Percentiles rank a stretch among this genome's conserved stretches.
phyloP scores from a whole-genome alignment of 2,113 vertebrate species.

The Physeter macrocephalus region DNA sequence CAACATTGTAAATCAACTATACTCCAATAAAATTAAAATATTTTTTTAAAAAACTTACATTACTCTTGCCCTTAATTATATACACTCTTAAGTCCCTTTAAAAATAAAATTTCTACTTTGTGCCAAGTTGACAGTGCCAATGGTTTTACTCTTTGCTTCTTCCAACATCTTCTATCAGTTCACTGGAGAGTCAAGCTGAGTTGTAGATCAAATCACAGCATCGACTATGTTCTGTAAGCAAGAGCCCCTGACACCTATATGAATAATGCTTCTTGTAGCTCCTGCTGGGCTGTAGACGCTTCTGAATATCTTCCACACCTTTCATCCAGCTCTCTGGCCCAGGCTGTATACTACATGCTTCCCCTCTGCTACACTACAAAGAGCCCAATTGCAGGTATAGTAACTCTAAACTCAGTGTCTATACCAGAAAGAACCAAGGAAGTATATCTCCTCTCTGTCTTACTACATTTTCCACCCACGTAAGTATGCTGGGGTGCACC shows the following conservation, averaged over 20 bases:
- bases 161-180: conserved; percentile 3
- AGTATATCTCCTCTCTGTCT: neutral
- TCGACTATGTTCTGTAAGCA: neutral
- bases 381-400: neutral
- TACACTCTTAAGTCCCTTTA: neutral
- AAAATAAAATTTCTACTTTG: neutral
- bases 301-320: neutral
- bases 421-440: neutral
- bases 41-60: neutral
- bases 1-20: neutral
- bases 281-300: neutral
- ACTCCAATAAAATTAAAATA: neutral
- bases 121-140: neutral
- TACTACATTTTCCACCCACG: neutral
- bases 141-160: conserved; percentile 14
- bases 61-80: conserved; percentile 23
- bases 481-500: neutral
- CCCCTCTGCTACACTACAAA: neutral
- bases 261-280: neutral
- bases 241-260: neutral
- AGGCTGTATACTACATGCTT: neutral
- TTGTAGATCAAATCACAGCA: conserved; percentile 2
- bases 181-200: neutral
- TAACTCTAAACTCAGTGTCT: neutral
- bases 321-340: neutral